These are phyloP conservation scores for Corvus hawaiiensis DNA, from an alignment of 2,113 vertebrate genomes.

Conservation along the genomic window DNA sequence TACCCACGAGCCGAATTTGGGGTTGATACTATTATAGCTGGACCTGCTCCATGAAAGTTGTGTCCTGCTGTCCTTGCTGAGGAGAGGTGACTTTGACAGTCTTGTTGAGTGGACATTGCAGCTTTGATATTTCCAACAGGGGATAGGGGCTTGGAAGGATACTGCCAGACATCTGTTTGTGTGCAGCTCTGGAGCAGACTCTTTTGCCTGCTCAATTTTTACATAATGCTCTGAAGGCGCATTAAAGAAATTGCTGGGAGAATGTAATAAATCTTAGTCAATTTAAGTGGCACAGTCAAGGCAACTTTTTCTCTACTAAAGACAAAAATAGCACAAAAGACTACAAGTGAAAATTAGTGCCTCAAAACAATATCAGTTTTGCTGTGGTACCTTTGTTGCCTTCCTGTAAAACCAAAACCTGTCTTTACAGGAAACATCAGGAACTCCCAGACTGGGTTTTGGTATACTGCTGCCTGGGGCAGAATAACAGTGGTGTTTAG, in stretches of 20 bases:
- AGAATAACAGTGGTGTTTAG: background rate
- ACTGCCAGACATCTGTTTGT: background rate
- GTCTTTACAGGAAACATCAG: background rate
- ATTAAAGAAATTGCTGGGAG: background rate
- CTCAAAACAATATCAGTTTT: background rate
- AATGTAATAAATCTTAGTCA: slow-evolving; percentile 11
- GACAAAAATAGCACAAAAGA: background rate
- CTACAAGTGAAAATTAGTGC: background rate
- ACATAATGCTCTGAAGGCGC: background rate
- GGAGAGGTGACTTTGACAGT: background rate
- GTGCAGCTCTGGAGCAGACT: background rate
- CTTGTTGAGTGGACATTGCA: background rate
- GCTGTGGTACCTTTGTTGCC: background rate
- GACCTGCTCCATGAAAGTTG: background rate
- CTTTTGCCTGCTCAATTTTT: background rate
- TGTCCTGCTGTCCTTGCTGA: background rate
- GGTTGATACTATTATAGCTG: background rate
- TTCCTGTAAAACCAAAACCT: background rate
- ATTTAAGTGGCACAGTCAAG: background rate
- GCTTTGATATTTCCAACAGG: background rate
- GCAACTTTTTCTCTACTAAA: background rate
- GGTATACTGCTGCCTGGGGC: background rate
- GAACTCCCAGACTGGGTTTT: background rate
- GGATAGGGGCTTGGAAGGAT: background rate
- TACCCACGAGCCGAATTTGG: background rate